Evolutionary conservation across 2,888 invertebrate species (phyloP).

Genomic region (Leptinotarsa peninsularis): DNA sequence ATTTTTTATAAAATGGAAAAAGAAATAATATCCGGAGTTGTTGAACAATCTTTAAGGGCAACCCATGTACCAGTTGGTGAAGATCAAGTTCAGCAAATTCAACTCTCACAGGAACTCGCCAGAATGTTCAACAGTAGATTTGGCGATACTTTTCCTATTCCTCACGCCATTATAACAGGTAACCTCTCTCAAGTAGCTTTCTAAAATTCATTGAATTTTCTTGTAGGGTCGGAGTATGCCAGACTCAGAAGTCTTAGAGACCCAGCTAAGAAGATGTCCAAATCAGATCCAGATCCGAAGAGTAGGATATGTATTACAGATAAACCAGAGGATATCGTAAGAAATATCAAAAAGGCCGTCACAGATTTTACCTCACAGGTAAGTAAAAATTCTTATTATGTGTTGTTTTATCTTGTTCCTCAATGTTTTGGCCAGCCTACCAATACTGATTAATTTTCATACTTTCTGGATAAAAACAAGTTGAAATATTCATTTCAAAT

Average conservation of each 20-base stretch:
- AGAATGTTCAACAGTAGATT: slow-evolving; percentile 83
- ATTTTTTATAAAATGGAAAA: no score
- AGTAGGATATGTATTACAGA: slow-evolving; percentile 87
- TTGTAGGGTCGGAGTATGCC: slow-evolving; percentile 70
- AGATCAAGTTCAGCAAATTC: slow-evolving; percentile 92
- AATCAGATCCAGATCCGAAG: slow-evolving; percentile 85
- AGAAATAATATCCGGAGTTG: background rate
- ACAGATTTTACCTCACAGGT: slow-evolving; percentile 88
- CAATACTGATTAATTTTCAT: no score
- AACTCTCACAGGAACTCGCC: slow-evolving; percentile 84
- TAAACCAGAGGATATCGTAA: slow-evolving; percentile 74
- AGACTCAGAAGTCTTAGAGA: slow-evolving; percentile 86
- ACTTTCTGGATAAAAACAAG: no score
- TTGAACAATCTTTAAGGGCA: slow-evolving; percentile 69
- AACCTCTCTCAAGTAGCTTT: slow-evolving; percentile 36
- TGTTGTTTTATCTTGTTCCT: no score
- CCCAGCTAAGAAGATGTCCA: slow-evolving; percentile 96
- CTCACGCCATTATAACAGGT: slow-evolving; percentile 75
- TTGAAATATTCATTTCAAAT: no score
- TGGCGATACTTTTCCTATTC: slow-evolving; percentile 83
- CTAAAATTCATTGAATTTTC: slow-evolving; percentile 16
- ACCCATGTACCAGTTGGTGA: slow-evolving; percentile 96
- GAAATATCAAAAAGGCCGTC: slow-evolving; percentile 87
- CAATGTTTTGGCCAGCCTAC: no score
- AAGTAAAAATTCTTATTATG: slow-evolving; percentile 12